Evolutionary conservation across 2,797 vertebrate genomes (phyloP), one percentile per base, ranked within the genome.

Genomic region (Intellagama lesueurii): DNA sequence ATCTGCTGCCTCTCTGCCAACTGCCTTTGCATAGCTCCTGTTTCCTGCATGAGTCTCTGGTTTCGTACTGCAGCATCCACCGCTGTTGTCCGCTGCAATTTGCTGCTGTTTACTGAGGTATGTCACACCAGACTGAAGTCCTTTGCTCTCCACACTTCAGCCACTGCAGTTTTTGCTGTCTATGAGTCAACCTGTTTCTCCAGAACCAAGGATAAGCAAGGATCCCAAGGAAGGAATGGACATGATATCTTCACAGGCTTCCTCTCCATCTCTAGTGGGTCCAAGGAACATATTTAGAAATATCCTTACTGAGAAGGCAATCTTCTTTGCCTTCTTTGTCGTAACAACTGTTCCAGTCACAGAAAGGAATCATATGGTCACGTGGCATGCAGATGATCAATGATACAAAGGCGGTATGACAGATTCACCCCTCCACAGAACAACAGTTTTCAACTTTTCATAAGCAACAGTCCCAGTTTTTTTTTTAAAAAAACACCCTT

Each of bases 1-100:
- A 89, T 91, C 90, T 87, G 80, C 78, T 87, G 86, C 89, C 78
- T 79, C 77, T 72, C 28, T 83, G 68, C 81, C 77, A 60, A 83
- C 44, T 81, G 76, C 86, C 64, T 83, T 85, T 69, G 56, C 24
- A 60, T 4, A 69, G 60, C 87, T 91, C 85, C 76, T 73, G 32
- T 0, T 0, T 90, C 86, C 83, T 89, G 92, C 85, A 30, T 17
- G 85, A 88, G 47, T 11, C 49, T 77, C n/a, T 81, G 73, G 14
- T 4, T 52, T 19, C 0, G 0, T 83, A 80, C 11, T 88, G 90
- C 64, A 28, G 49, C 30, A 83, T 22, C 47, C 24, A 30, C 28
- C 66, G 85, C 32, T 66, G 66, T 26, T 81, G 69, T 14, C n/a
- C 44, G 76, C 56, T 81, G 79, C 72, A 52, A 86, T 56, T 66